Evolutionary conservation across 2,113 vertebrate genomes (phyloP).

Genomic region (Thryonomys swinderianus): DNA sequence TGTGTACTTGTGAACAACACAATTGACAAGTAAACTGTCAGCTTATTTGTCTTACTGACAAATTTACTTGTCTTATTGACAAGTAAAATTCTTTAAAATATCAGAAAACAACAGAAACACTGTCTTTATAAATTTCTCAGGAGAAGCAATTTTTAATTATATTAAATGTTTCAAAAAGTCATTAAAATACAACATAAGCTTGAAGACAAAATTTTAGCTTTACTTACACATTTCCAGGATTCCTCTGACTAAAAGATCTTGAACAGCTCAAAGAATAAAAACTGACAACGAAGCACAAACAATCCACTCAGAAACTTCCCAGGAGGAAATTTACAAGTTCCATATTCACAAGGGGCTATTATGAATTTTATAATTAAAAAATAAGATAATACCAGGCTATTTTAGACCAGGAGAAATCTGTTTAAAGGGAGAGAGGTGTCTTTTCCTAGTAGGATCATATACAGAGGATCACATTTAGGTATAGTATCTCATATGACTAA

Average conservation of each 20-base stretch:
- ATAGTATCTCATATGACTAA: neutral
- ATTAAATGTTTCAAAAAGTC: neutral
- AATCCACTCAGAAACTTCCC: neutral
- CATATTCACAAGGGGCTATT: neutral
- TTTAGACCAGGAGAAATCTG: slow-evolving; percentile 12
- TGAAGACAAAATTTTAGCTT: slow-evolving; percentile 39
- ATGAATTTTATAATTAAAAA: slow-evolving; percentile 19
- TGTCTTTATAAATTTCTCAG: slow-evolving; percentile 20
- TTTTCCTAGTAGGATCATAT: neutral
- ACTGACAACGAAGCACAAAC: neutral
- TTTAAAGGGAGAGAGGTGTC: neutral
- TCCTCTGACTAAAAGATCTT: slow-evolving; percentile 23
- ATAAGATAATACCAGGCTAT: slow-evolving; percentile 13
- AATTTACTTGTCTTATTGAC: neutral
- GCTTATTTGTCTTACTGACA: too few relatives aligned
- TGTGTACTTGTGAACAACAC: neutral
- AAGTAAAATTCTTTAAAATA: slow-evolving; percentile 31
- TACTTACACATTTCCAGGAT: neutral
- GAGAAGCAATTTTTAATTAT: slow-evolving; percentile 6
- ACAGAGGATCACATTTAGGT: neutral
- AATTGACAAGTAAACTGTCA: neutral
- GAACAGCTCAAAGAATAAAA: slow-evolving; percentile 32
- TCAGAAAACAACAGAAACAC: slow-evolving; percentile 44
- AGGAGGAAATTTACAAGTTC: slow-evolving; percentile 31
- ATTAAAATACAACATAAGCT: slow-evolving; percentile 14